Conservation (phyloP, 2,888 invertebrate genomes). For the Cephalotes varians region DNA sequence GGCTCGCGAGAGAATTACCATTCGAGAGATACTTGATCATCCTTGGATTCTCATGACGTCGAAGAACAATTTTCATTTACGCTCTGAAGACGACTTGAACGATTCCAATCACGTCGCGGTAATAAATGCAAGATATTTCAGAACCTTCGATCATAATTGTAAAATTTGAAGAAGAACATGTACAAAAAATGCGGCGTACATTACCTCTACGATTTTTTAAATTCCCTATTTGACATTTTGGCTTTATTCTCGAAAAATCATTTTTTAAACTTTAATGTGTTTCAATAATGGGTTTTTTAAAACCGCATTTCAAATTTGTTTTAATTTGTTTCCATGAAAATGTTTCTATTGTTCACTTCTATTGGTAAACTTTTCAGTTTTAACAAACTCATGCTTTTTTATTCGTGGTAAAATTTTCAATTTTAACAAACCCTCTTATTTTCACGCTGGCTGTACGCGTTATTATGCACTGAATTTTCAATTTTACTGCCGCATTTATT, state of each 20-base stretch:
- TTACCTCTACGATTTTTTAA: not conserved
- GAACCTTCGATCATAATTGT: not conserved
- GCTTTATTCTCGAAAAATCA: not conserved
- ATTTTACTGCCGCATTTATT: conserved; percentile 25
- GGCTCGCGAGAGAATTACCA: conserved; percentile 87
- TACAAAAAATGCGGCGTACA: not conserved
- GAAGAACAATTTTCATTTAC: conserved; percentile 86
- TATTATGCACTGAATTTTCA: conserved; percentile 14
- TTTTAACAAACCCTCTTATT: conserved; percentile 11
- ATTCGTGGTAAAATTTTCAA: not conserved
- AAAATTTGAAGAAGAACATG: not conserved
- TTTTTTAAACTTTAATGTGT: not conserved
- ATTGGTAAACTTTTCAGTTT: not conserved
- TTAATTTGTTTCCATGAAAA: not conserved
- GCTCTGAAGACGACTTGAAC: conserved; percentile 85
- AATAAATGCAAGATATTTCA: conserved; percentile 10
- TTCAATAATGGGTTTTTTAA: conserved; percentile 2
- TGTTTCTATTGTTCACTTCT: not conserved
- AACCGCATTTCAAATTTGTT: not conserved
- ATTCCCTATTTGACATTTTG: not conserved
- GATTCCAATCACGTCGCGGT: conserved; percentile 71
- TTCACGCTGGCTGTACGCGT: not conserved
- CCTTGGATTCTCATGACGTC: conserved; percentile 88
- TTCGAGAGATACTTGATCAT: conserved; percentile 88
- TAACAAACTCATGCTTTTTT: not conserved